Conservation (phyloP, 92 coral and sea anemone species). For the Umimayanthus kanabou region DNA sequence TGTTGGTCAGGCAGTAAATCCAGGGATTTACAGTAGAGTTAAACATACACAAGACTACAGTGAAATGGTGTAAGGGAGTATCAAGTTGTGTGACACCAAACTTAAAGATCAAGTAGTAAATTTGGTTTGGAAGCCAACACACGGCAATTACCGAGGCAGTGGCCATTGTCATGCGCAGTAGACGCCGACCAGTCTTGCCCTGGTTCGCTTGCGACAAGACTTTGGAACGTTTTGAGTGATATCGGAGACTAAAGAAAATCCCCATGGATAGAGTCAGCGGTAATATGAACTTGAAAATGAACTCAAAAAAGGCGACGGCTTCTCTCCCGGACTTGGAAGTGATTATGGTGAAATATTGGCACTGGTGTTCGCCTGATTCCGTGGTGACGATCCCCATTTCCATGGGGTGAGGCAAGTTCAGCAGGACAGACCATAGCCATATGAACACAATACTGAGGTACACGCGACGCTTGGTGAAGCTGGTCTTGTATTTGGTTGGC, state of each 20-base stretch:
- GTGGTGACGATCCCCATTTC: constrained; percentile 29
- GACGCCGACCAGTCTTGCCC: constrained; percentile 43
- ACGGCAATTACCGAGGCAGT: constrained; percentile 71
- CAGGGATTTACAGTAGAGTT: constrained; percentile 85
- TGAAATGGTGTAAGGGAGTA: constrained; percentile 68
- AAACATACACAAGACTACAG: constrained; percentile 76
- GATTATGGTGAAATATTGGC: constrained; percentile 34
- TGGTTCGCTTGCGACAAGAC: constrained; percentile 25
- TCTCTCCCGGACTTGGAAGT: constrained; percentile 21
- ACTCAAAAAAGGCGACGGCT: constrained; percentile 43
- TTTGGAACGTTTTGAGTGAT: constrained; percentile 17
- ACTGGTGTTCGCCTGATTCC: not conserved
- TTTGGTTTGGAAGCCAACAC: constrained; percentile 92
- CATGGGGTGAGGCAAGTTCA: constrained; percentile 41
- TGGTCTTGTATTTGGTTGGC: constrained; percentile 65
- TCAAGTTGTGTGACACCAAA: constrained; percentile 61
- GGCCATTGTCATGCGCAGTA: constrained; percentile 86
- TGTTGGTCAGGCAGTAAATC: constrained; percentile 81
- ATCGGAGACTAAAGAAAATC: constrained; percentile 30
- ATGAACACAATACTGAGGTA: constrained; percentile 36
- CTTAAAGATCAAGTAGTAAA: constrained; percentile 75
- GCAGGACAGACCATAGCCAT: constrained; percentile 37
- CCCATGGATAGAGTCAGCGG: constrained; percentile 28
- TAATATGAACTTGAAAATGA: constrained; percentile 28
- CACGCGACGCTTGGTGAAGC: constrained; percentile 54